Evolutionary conservation across 2,888 invertebrate species (phyloP).

Genomic region (Chaitophorus viminalis): DNA sequence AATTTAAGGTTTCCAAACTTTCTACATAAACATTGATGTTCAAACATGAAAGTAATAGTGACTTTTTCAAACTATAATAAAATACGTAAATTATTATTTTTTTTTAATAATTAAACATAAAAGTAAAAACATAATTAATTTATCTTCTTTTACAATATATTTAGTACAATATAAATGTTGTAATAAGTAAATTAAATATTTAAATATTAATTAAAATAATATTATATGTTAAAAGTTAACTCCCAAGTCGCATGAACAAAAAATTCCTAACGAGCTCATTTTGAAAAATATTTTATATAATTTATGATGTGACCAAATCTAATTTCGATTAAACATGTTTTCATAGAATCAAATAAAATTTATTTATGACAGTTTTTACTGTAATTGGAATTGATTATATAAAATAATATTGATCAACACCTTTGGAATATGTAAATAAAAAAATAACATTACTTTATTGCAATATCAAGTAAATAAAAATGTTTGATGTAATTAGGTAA

Average conservation of each 20-base stretch:
- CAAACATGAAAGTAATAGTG: background rate
- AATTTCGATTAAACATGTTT: too few relatives aligned
- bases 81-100: background rate
- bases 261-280: too few relatives aligned
- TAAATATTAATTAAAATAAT: too few relatives aligned
- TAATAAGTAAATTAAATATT: background rate
- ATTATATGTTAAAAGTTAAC: too few relatives aligned
- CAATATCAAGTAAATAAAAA: background rate
- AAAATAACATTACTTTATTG: background rate
- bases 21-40: too few relatives aligned
- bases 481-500: constrained; percentile 24
- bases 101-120: background rate
- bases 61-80: background rate
- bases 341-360: too few relatives aligned
- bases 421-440: background rate
- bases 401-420: constrained; percentile 30
- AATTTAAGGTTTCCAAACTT: too few relatives aligned
- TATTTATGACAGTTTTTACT: too few relatives aligned
- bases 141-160: background rate
- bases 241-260: too few relatives aligned
- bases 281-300: too few relatives aligned
- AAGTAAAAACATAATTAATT: background rate
- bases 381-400: background rate
- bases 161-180: background rate
- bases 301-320: too few relatives aligned